Conservation (phyloP, 2,113 vertebrate genomes). For the Okapia johnstoni region DNA sequence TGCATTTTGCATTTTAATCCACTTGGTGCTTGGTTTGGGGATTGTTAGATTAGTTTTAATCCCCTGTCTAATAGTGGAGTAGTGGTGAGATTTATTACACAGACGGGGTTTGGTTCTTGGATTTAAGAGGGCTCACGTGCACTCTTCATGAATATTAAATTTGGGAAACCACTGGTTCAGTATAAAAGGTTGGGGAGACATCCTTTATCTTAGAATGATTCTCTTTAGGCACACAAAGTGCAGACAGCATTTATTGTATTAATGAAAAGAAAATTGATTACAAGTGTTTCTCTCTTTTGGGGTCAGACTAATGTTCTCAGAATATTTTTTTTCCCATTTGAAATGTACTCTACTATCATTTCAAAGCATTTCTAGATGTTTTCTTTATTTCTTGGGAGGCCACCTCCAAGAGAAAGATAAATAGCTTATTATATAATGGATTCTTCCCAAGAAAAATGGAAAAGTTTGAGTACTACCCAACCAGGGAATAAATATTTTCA, state of each 20-base stretch:
- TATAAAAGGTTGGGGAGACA: conserved; percentile 77
- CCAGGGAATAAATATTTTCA: conserved; percentile 52
- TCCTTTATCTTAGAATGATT: conserved; percentile 78
- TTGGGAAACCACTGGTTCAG: conserved; percentile 77
- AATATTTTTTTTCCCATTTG: conserved; percentile 11
- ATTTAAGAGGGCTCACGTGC: conserved; percentile 84
- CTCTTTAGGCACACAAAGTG: conserved; percentile 72
- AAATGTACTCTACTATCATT: conserved; percentile 45
- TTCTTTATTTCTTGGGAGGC: conserved; percentile 34
- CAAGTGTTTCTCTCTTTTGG: conserved; percentile 62
- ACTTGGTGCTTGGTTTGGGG: conserved; percentile 86
- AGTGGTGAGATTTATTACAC: conserved; percentile 86
- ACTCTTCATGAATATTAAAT: conserved; percentile 84
- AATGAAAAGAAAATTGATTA: conserved; percentile 75
- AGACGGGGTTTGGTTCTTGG: conserved; percentile 84
- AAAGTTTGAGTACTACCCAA: conserved; percentile 13
- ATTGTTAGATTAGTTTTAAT: conserved; percentile 90
- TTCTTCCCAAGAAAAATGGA: conserved; percentile 42
- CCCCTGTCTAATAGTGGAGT: conserved; percentile 87
- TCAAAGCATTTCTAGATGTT: conserved; percentile 57
- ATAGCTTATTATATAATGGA: conserved; percentile 44
- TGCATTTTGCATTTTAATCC: conserved; percentile 87
- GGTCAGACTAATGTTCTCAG: conserved; percentile 62
- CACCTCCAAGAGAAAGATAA: background rate
- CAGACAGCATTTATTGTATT: conserved; percentile 71